Conservation (phyloP, 2,797 vertebrate species). For the Luscinia megarhynchos region DNA sequence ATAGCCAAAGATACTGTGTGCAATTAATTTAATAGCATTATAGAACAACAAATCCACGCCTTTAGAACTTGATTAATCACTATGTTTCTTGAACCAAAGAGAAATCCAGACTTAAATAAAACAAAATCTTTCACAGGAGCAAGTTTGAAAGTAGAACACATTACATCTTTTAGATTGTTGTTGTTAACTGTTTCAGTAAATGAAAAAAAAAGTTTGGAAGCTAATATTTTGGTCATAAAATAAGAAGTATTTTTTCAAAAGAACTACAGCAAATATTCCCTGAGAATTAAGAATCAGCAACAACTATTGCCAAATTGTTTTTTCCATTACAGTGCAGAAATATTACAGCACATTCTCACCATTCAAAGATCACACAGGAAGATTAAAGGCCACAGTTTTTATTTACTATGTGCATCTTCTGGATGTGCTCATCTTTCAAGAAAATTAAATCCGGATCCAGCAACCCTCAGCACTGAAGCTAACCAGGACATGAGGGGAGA, state of each 20-base stretch:
- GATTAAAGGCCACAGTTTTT: conserved; percentile 42
- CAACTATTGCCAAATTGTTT: conserved; percentile 1
- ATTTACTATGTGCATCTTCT: background rate
- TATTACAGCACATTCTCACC: background rate
- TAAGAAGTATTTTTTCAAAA: conserved; percentile 16
- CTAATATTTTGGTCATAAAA: conserved; percentile 13
- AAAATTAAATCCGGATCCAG: background rate
- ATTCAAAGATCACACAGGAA: background rate
- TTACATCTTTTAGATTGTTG: conserved; percentile 5
- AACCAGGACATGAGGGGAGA: background rate
- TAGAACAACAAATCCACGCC: conserved; percentile 10
- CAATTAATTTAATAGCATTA: conserved; percentile 52
- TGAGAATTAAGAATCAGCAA: conserved; percentile 56
- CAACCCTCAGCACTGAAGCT: background rate
- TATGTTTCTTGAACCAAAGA: background rate
- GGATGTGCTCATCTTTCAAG: background rate
- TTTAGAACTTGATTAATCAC: conserved; percentile 6
- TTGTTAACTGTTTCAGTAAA: conserved; percentile 16
- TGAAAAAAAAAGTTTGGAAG: background rate
- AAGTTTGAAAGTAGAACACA: conserved; percentile 12
- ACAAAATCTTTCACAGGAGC: background rate
- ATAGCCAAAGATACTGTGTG: conserved; percentile 1
- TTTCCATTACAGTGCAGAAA: conserved; percentile 19
- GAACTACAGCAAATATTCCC: conserved; percentile 26
- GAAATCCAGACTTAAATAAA: background rate